Conservation (phyloP, 2,888 invertebrate genomes). For the Lasioglossum vierecki region DNA sequence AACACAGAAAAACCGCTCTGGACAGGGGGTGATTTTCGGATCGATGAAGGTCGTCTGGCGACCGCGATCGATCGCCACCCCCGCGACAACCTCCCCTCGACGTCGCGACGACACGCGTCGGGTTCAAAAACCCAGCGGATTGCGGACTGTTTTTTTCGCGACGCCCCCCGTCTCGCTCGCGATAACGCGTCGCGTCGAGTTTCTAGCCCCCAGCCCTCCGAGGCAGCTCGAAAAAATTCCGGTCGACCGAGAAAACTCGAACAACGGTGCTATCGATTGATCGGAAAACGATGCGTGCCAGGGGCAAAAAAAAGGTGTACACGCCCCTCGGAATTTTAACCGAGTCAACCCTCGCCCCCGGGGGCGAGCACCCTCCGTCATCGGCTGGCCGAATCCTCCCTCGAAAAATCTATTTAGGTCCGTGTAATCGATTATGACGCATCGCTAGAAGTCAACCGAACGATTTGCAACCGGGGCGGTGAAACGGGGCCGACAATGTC, state of each 20-base stretch:
- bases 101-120: conserved; percentile 9
- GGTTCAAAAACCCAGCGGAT: conserved; percentile 10
- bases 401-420: conserved; percentile 70
- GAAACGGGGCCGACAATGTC: conserved; percentile 3
- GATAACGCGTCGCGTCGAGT: not conserved
- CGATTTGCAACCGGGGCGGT: conserved; percentile 23
- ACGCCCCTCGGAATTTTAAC: conserved; percentile 29
- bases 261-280: conserved; percentile 14
- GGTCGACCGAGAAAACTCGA: conserved; percentile 17
- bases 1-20: conserved; percentile 16
- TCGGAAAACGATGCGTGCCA: not conserved
- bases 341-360: conserved; percentile 25
- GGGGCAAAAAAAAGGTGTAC: not conserved
- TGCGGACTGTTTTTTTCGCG: conserved; percentile 5
- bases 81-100: not conserved
- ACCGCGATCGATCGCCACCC: conserved; percentile 35
- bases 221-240: not conserved
- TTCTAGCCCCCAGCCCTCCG: not conserved
- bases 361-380: conserved; percentile 7
- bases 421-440: conserved; percentile 71
- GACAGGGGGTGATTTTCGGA: conserved; percentile 33
- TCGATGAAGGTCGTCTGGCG: conserved; percentile 34
- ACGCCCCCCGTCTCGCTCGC: not conserved
- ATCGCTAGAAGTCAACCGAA: conserved; percentile 61
- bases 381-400: conserved; percentile 48